Evolutionary conservation across 30 jellyfish, hydroid and myxozoan genomes (phyloP).

Genomic region (Aurelia sp.): DNA sequence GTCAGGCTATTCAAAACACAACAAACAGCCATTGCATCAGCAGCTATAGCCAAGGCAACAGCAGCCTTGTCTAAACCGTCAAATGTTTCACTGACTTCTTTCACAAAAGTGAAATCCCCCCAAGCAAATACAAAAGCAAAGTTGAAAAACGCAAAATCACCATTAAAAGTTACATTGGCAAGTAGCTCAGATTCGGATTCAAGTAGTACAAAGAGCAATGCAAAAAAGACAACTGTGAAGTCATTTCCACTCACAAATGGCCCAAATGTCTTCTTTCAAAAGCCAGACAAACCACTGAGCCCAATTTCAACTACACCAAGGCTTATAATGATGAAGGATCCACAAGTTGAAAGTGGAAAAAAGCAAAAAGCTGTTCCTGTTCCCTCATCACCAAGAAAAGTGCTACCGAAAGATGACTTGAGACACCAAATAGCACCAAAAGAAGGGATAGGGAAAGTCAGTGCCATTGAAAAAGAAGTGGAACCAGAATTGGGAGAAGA

Average conservation of each 20-base stretch:
- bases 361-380: no score
- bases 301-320: no score
- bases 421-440: neutral
- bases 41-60: neutral
- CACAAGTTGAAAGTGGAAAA: no score
- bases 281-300: no score
- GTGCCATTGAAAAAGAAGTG: neutral
- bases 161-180: neutral
- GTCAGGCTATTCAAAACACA: neutral
- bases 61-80: neutral
- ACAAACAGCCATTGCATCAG: neutral
- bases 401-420: constrained; percentile 12
- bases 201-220: no score
- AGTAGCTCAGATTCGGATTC: no score
- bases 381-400: constrained; percentile 1
- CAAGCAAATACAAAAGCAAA: neutral
- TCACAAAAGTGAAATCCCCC: neutral
- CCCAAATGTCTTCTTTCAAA: no score
- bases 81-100: neutral
- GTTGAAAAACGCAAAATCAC: neutral
- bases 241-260: neutral
- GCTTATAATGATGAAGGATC: no score
- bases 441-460: neutral
- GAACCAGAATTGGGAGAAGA: neutral
- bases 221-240: neutral